These are phyloP conservation scores for Musca vetustissima DNA, from an alignment of 1,140 invertebrate genomes.

Conservation along the genomic window DNA sequence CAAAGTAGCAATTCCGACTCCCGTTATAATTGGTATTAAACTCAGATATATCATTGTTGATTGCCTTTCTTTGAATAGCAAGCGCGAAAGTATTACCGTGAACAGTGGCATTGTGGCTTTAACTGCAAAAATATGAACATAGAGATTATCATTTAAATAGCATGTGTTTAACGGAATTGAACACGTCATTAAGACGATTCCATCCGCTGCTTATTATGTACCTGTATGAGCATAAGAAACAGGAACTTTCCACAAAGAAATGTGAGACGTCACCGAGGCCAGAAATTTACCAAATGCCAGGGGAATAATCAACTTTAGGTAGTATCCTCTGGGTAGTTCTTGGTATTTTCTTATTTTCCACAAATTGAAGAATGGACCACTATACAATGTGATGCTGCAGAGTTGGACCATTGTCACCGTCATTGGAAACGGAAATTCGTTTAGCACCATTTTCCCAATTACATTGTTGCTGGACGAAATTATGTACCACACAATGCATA, in stretches of 20 bases:
- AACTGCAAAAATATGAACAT: constrained; percentile 61
- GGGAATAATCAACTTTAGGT: constrained; percentile 80
- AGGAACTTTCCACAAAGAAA: constrained; percentile 97
- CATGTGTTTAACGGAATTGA: not conserved
- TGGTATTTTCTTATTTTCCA: constrained; percentile 68
- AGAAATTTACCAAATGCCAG: constrained; percentile 92
- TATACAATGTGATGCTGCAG: constrained; percentile 78
- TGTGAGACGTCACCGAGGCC: constrained; percentile 87
- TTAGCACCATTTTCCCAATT: constrained; percentile 76
- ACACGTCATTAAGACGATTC: not conserved
- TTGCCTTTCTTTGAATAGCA: constrained; percentile 87
- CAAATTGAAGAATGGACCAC: constrained; percentile 74
- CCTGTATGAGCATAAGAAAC: constrained; percentile 97
- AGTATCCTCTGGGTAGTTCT: constrained; percentile 74
- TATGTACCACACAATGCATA: constrained; percentile 88
- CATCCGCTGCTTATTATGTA: constrained; percentile 57
- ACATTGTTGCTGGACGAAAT: constrained; percentile 90
- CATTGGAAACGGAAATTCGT: constrained; percentile 91
- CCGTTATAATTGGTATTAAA: constrained; percentile 86
- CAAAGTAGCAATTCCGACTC: constrained; percentile 88
- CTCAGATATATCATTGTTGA: constrained; percentile 83
- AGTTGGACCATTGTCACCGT: constrained; percentile 94
- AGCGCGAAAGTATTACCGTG: constrained; percentile 84
- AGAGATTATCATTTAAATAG: not conserved
- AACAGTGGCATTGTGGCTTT: constrained; percentile 98